Evolutionary conservation across 92 coral and sea anemone genomes (phyloP), one percentile per base, ranked within the genome.

Genomic region (Phenganax marumi): DNA sequence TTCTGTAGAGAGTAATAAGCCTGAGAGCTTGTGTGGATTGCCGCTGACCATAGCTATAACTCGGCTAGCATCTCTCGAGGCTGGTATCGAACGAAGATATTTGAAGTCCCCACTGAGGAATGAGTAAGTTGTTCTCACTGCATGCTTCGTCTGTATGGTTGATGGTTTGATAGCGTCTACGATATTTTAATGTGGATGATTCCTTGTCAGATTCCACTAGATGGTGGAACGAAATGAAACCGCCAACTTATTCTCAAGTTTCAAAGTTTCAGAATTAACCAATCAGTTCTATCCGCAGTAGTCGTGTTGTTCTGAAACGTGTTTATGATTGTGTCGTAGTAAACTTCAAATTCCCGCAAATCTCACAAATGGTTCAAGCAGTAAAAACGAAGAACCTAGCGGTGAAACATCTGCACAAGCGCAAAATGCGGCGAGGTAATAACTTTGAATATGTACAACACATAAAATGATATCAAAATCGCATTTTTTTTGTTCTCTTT

Each of bases 271-370:
- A 33, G 43, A 33, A 5, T 33, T 33, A 33, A 33, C 43, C 43
- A 33, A 33, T 33, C 43, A 33, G 43, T 33, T 33, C 5, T 1
- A 1, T 33, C 43, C 5, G 43, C 43, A 33, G 43, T 33, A 33
- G 3, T 33, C 5, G 43, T 33, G 43, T 33, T 33, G 43, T 33
- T 33, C 43, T 33, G 43, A 33, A 33, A 33, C 43, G 5, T 33
- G 43, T 5, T 33, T 33, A 33, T 33, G 43, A 33, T 74, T 70
- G 19, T 22, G 73, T 69, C 54, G 3, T 77, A 91, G 97, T 39
- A 91, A 93, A 82, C 91, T 91, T 25, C 92, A 94, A 76, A 94
- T 94, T 74, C 98, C 98, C 12, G 54, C 94, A 24, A 94, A 89
- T 76, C 92, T 94, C 60, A 93, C 97, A 16, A 94, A 93, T 46